Evolutionary conservation across 1,140 invertebrate genomes (phyloP).

Genomic region (Anagrus nilaparvatae): DNA sequence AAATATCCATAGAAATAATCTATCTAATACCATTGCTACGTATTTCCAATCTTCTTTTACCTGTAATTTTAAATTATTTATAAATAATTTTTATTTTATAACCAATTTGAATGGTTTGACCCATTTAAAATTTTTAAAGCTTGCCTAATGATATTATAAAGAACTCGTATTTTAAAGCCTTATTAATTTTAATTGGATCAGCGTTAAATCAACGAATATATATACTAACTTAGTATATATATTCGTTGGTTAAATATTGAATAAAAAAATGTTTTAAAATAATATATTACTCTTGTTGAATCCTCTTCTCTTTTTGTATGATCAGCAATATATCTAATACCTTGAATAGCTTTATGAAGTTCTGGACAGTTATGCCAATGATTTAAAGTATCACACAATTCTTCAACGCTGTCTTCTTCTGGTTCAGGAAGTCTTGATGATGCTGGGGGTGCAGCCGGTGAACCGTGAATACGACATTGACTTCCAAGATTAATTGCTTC

Average conservation of each 20-base stretch:
- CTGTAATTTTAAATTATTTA: slow-evolving; percentile 34
- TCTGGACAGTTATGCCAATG: slow-evolving; percentile 84
- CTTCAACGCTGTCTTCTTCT: slow-evolving; percentile 37
- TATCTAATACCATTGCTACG: slow-evolving; percentile 95
- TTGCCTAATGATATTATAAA: no score
- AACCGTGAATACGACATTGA: slow-evolving; percentile 53
- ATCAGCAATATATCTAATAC: slow-evolving; percentile 85
- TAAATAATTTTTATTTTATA: no score
- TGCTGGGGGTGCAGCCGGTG: slow-evolving; percentile 44
- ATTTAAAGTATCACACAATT: slow-evolving; percentile 43
- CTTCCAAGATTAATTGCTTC: slow-evolving; percentile 46
- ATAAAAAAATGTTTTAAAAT: background rate
- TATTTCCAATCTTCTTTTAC: slow-evolving; percentile 98
- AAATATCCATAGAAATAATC: slow-evolving; percentile 95
- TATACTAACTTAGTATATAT: no score
- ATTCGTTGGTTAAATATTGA: no score
- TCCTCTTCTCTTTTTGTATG: slow-evolving; percentile 88
- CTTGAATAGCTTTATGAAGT: slow-evolving; percentile 83
- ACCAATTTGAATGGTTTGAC: no score
- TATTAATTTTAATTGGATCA: no score
- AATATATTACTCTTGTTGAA: slow-evolving; percentile 65
- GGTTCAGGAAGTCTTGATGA: slow-evolving; percentile 35
- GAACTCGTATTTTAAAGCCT: no score
- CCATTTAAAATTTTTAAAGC: no score
- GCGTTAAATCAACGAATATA: no score